Conservation (phyloP, 2,797 vertebrate species). For the Mycteria americana region DNA sequence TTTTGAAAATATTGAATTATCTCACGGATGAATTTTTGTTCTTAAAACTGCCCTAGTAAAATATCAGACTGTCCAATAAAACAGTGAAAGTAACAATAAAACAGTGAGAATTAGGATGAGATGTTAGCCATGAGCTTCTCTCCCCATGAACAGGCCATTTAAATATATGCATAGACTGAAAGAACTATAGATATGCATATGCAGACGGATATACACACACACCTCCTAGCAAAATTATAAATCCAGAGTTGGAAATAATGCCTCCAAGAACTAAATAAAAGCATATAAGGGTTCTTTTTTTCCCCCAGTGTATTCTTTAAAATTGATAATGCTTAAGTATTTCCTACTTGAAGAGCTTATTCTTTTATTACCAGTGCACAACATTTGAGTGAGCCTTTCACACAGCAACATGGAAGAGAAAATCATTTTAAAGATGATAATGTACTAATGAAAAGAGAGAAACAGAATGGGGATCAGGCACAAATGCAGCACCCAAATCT, state of each 20-base stretch:
- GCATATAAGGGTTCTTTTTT: neutral
- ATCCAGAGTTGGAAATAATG: neutral
- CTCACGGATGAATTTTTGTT: neutral
- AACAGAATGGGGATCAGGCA: neutral
- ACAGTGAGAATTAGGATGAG: neutral
- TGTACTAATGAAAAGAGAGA: conserved; percentile 6
- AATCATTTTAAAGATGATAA: neutral
- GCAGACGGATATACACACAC: neutral
- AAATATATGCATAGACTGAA: neutral
- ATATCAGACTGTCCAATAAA: neutral
- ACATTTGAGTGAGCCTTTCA: neutral
- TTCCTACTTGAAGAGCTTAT: neutral
- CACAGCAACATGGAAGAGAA: neutral
- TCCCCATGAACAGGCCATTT: neutral
- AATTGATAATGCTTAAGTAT: neutral
- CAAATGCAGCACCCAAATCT: neutral
- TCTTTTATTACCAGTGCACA: neutral
- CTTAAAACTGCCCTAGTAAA: neutral
- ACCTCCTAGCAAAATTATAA: neutral
- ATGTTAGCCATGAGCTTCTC: neutral
- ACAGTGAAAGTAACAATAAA: neutral
- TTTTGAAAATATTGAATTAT: neutral
- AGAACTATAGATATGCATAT: neutral
- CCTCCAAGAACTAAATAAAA: neutral
- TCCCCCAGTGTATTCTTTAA: neutral